Percentiles rank a stretch among this genome's conserved stretches.
These are phyloP conservation scores for Copsychus sechellarum DNA, from an alignment of 2,113 vertebrate species.

Conservation along the genomic window DNA sequence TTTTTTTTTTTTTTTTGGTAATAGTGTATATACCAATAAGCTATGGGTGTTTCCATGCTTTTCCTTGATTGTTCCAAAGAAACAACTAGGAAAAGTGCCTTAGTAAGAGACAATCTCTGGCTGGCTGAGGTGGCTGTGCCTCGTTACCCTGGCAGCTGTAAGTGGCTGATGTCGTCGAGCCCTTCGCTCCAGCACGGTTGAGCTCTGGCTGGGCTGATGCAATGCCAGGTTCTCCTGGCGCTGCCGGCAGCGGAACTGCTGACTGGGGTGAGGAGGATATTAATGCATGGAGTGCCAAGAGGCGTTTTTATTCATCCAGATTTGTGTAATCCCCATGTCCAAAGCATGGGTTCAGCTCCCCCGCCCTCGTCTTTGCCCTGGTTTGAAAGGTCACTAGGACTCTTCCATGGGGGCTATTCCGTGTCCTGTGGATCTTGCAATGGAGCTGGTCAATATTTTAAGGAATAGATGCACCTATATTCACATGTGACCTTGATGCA, in stretches of 20 bases:
- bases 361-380: accelerated
- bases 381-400: background rate
- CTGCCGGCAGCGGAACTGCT: background rate
- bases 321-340: background rate
- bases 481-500: accelerated
- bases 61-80: background rate
- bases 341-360: accelerated
- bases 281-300: background rate
- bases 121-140: background rate
- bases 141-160: background rate
- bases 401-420: background rate
- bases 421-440: background rate
- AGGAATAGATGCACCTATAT: accelerated
- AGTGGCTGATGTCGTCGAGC: background rate
- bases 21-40: background rate
- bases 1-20: background rate
- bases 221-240: background rate
- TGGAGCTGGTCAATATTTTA: background rate
- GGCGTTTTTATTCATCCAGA: background rate
- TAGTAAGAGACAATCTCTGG: background rate
- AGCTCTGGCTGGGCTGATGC: background rate
- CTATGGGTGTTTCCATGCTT: background rate
- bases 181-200: accelerated
- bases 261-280: background rate
- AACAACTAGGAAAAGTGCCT: background rate